Percentiles rank a stretch among this genome's conserved stretches.
phyloP scores from a whole-genome alignment of 2,888 invertebrate genomes.

The Microdon myrmicae region DNA sequence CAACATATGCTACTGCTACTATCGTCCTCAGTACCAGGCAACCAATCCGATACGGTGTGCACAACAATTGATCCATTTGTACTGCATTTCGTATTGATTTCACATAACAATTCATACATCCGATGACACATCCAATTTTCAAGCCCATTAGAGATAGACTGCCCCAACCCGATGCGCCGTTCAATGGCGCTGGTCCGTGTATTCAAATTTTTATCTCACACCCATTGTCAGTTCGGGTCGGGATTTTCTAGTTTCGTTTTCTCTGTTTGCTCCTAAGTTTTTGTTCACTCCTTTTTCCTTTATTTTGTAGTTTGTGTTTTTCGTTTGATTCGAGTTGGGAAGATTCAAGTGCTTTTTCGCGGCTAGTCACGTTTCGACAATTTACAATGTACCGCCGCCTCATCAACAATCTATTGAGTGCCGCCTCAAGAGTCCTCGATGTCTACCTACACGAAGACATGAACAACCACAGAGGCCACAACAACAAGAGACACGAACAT shows the following conservation, averaged over 20 bases:
- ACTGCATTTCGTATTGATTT: conserved; percentile 33
- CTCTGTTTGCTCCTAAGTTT: not conserved
- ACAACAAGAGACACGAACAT: conserved; percentile 18
- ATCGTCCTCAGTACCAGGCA: not conserved
- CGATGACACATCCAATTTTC: conserved; percentile 31
- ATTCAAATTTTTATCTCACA: conserved; percentile 40
- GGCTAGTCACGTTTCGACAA: conserved; percentile 51
- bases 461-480: conserved; percentile 14
- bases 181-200: conserved; percentile 33
- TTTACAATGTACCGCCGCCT: conserved; percentile 50
- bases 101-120: conserved; percentile 24
- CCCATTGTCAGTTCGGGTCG: conserved; percentile 30
- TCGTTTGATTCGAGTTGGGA: conserved; percentile 43
- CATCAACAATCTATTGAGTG: conserved; percentile 53
- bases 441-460: conserved; percentile 43
- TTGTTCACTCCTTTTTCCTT: conserved; percentile 9
- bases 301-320: conserved; percentile 20
- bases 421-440: conserved; percentile 51
- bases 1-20: too few species aligned
- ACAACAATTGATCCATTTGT: conserved; percentile 42
- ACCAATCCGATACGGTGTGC: conserved; percentile 34
- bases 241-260: not conserved
- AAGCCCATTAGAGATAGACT: conserved; percentile 15
- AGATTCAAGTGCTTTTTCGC: conserved; percentile 50
- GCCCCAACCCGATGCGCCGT: conserved; percentile 24